Base-by-base conservation (phyloP, 1,140 invertebrate species). In the Drosophila lini region DNA sequence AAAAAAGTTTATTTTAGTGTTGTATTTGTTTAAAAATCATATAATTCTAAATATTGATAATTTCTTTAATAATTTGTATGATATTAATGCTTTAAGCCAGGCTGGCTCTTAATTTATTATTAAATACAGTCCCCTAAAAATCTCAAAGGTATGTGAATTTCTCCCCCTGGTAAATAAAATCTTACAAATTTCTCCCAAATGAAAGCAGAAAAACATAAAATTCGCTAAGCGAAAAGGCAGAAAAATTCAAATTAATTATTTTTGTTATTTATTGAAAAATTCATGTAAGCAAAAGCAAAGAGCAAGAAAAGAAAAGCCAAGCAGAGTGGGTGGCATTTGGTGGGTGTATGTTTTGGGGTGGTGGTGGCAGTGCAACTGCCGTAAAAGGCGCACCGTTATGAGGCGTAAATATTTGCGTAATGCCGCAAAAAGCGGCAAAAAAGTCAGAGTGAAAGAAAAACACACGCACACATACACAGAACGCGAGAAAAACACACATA, bases 381-480 rank as follows among this genome's bases (percentile, higher is more conserved):
- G 64, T 52, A 64, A 74, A 68, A 78, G 74, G 68, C 78, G 34
- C 69, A 75, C 64, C 59, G 77, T 68, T 70, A 80, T 61, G 78
- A 57, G 73, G 80, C 64, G 80, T 71, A 83, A 83, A 83, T 83
- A 83, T 83, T 83, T 83, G 80, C 81, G 80, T 59, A 71, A 77
- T 79, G 80, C 75, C 70, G 55, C 79, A 77, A 77, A 71, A 60
- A 63, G 59, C 71, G 42, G 48, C 47, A 56, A 38, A 74, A 77
- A 71, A 69, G 58, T 16, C 36, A 65, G 34, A 52, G 55, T 32
- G 41, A 74, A 82, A 68, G 58, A 74, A 78, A 78, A 65, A 45
- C 8, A 45, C 31, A 28, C 34, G 38, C 56, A 55, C 58, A 75
- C 28, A 48, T 22, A 22, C 22, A 22, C 3, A 31, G 8, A 25